Conservation (phyloP, 2,797 vertebrate species). For the Chaetophractus vellerosus region DNA sequence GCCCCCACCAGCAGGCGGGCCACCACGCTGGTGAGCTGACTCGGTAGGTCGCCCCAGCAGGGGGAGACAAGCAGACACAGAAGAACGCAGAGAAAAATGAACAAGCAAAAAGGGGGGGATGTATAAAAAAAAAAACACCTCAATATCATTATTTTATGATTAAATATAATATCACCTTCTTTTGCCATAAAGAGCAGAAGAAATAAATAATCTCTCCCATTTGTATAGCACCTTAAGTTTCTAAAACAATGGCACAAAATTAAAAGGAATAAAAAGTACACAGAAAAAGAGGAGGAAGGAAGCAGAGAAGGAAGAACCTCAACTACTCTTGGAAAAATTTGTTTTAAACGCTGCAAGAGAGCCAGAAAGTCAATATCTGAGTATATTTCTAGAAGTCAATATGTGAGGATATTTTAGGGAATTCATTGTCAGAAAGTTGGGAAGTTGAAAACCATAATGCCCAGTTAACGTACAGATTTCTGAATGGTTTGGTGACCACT, state of each 20-base stretch:
- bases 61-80: too few relatives aligned
- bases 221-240: neutral
- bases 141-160: conserved; percentile 10
- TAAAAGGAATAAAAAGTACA: conserved; percentile 58
- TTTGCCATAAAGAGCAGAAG: neutral
- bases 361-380: conserved; percentile 75
- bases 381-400: conserved; percentile 67
- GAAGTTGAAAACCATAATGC: conserved; percentile 44
- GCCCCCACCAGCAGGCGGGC: too few relatives aligned
- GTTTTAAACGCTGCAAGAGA: conserved; percentile 46
- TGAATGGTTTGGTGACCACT: conserved; percentile 10
- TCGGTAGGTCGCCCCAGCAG: too few relatives aligned
- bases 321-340: conserved; percentile 68
- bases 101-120: too few relatives aligned
- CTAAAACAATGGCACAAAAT: conserved; percentile 52
- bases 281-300: conserved; percentile 23
- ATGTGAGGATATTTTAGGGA: conserved; percentile 73
- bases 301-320: neutral
- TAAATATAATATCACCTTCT: neutral
- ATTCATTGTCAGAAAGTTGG: conserved; percentile 50
- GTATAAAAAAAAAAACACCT: too few relatives aligned
- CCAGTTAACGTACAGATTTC: conserved; percentile 62
- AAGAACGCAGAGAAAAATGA: too few relatives aligned
- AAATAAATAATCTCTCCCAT: neutral
- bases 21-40: too few relatives aligned